Evolutionary conservation across 1,140 invertebrate species (phyloP).

Genomic region (Megalopta genalis): DNA sequence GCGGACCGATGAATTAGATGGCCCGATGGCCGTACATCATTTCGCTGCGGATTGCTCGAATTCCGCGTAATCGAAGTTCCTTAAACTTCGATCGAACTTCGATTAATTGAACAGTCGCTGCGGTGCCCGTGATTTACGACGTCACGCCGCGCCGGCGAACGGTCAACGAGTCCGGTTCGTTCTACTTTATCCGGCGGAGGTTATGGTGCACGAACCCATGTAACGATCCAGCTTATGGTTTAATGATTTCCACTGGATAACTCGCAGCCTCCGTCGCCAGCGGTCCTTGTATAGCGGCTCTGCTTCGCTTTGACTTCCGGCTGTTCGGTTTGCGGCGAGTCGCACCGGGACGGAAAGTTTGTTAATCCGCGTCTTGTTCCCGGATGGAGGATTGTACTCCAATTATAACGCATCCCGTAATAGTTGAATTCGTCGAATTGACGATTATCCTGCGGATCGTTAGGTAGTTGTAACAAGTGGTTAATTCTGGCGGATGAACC

Average conservation of each 20-base stretch:
- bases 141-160: no score
- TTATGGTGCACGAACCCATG: neutral
- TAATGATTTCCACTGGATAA: conserved; percentile 1
- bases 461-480: no score
- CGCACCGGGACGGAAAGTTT: no score
- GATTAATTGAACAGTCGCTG: conserved; percentile 4
- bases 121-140: neutral
- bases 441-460: no score
- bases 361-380: no score
- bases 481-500: no score
- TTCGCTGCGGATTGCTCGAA: neutral
- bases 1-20: neutral
- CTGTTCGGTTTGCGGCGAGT: no score
- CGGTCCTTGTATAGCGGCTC: neutral
- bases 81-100: neutral
- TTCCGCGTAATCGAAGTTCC: neutral
- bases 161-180: neutral
- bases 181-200: neutral
- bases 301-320: neutral
- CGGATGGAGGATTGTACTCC: no score
- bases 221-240: neutral
- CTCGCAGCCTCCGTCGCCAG: neutral
- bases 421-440: no score
- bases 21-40: neutral
- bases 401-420: no score